Base-by-base conservation (phyloP, 2,888 invertebrate genomes). In the Drosophila cognata region DNA sequence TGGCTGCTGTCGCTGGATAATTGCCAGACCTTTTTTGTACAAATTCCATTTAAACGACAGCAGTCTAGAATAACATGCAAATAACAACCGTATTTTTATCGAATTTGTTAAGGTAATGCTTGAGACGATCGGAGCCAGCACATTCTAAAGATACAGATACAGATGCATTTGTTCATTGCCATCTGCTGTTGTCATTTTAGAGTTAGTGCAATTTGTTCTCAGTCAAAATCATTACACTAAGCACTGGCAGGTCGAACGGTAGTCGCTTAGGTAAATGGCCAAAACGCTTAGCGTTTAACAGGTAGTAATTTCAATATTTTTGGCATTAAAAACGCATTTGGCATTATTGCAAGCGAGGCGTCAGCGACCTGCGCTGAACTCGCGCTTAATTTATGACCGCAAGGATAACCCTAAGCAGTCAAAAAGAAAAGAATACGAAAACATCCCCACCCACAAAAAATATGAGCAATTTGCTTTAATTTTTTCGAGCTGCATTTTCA, bases 111-210 rank as follows among this genome's bases (percentile, higher is more conserved):
- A 29, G 51, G 61, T 74, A 82, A 70, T 74, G 63, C 79, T 73
- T 84, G 83, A 84, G 84, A 84, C 88, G 82, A 88, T 79, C 77
- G 48, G 13, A 13, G 55, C 63, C 41, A 46, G n/a, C n/a, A 18
- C 28, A 25, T 55, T 36, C 18, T 4, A 18, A n/a, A 51, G 31
- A 60, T 38, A 38, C n/a, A 41, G 57, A 38, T 28, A 41, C 41
- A 38, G 38, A 29, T 31, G 21, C 36, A 62, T 16, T 16, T 4
- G 7, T 25, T 4, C 46, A 46, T 29, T 31, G 18, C 38, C 33
- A 16, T 18, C 28, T 57, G 31, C 57, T 33, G 25, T 28, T 53
- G 36, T 38, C 55, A 50, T 46, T 25, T 16, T 4, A 16, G 13
- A 13, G 21, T 21, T 46, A 0, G 41, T 21, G 21, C 33, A 57